phyloP scores from a whole-genome alignment of 2,113 vertebrate genomes.

The Herpetotheres cachinnans region DNA sequence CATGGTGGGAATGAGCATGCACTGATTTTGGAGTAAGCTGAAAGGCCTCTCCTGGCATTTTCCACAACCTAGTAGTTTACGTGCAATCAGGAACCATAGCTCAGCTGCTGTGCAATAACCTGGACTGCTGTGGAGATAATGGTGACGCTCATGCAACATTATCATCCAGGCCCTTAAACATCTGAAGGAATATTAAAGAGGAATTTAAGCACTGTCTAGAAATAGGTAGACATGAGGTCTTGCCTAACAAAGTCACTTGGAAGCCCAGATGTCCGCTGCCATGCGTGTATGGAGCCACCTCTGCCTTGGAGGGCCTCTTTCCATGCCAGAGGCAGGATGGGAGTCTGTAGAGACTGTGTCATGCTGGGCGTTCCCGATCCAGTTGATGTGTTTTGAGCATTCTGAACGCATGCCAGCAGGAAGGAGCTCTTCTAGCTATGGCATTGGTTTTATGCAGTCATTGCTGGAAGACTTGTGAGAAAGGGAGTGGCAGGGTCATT shows the following conservation, averaged over 20 bases:
- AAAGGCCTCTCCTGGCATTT: background rate
- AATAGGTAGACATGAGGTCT: background rate
- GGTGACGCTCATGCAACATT: accelerated
- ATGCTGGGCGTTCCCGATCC: background rate
- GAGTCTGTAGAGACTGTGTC: background rate
- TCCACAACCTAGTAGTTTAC: background rate
- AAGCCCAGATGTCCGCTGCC: background rate
- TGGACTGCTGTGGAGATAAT: background rate
- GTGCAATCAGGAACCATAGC: background rate
- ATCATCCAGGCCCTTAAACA: background rate
- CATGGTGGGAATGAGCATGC: background rate
- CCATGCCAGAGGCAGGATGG: background rate
- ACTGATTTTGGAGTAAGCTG: background rate
- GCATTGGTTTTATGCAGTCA: accelerated
- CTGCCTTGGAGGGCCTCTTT: background rate
- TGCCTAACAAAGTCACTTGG: background rate
- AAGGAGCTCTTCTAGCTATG: background rate
- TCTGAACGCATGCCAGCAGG: background rate
- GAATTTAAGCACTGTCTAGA: background rate
- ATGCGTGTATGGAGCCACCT: background rate
- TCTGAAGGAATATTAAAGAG: background rate
- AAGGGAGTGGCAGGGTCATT: background rate
- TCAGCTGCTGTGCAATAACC: background rate
- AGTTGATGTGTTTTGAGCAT: background rate
- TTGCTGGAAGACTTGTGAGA: background rate